Evolutionary conservation across 2,113 vertebrate genomes (phyloP).

Genomic region (Caloenas nicobarica): DNA sequence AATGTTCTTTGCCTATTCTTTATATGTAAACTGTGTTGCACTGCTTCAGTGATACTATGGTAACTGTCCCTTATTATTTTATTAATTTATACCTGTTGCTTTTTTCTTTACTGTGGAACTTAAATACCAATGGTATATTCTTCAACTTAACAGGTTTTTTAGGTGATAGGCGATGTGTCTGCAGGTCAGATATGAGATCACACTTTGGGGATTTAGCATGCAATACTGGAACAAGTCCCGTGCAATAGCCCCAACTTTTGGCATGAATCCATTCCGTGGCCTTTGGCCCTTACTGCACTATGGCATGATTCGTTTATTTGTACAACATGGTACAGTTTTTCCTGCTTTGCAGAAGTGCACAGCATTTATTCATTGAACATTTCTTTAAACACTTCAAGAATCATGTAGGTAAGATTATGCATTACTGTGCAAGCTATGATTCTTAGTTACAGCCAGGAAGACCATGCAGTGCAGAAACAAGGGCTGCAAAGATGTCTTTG

Average conservation of each 20-base stretch:
- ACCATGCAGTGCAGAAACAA: neutral
- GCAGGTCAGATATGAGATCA: neutral
- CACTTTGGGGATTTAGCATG: neutral
- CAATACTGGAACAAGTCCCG: neutral
- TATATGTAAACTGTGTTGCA: neutral
- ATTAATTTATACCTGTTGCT: neutral
- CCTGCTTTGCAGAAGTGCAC: neutral
- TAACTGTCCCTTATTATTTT: neutral
- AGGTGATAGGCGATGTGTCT: neutral
- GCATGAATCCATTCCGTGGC: neutral
- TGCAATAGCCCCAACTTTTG: rapidly evolving
- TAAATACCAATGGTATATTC: neutral
- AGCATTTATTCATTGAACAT: neutral
- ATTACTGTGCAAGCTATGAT: neutral
- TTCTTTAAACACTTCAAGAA: neutral
- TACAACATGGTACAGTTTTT: neutral
- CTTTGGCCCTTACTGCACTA: neutral
- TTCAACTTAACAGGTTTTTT: neutral
- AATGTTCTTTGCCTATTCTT: neutral
- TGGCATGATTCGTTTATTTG: neutral
- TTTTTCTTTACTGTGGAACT: neutral
- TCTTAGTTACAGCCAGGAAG: neutral
- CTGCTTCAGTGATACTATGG: neutral
- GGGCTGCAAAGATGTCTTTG: neutral
- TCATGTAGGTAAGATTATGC: neutral